Evolutionary conservation across 2,888 invertebrate species (phyloP), one percentile per base, ranked within the genome.

Genomic region (Chelonus formosanus): DNA sequence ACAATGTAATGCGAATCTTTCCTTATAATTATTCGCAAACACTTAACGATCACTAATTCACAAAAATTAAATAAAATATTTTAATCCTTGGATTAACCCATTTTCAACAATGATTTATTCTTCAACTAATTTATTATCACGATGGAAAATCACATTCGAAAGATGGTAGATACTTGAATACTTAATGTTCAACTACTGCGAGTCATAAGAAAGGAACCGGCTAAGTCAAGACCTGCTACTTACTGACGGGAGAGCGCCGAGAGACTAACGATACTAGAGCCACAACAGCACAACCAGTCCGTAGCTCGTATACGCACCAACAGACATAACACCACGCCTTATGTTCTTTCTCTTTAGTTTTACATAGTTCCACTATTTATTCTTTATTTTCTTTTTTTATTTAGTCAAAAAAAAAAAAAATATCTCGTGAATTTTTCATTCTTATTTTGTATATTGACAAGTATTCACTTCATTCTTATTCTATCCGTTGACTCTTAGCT

Each of bases 221-320:
- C 52, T 32, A 20, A 55, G 32, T 3, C 40, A 40, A 55, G 36
- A 20, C 44, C 31, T 57, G 44, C 44, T 62, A 62, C 47, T 47
- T 55, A 50, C 50, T 36, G n/a, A 31, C 32, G 55, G 40, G 55
- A 55, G 58, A 53, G 53, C 54, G 65, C 65, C 43, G 58, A 47
- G 59, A 47, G 58, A 65, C 65, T 65, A 65, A 52, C 54, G 58
- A 54, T 65, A 64, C 45, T 40, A 60, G 60, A 59, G 54, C 47
- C 48, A 48, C 52, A 52, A 52, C 31, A 31, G 34, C 52, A 31
- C 34, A 34, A 32, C 34, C 52, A 52, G 34, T 36, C 20, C 47
- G 36, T 43, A 45, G 44, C 35, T 34, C 44, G 34, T 48, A 40
- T 54, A 60, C 65, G 59, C 58, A 65, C 48, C 43, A 47, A 44